Base-by-base conservation (phyloP, 2,113 vertebrate genomes). In the Menidia beryllina region DNA sequence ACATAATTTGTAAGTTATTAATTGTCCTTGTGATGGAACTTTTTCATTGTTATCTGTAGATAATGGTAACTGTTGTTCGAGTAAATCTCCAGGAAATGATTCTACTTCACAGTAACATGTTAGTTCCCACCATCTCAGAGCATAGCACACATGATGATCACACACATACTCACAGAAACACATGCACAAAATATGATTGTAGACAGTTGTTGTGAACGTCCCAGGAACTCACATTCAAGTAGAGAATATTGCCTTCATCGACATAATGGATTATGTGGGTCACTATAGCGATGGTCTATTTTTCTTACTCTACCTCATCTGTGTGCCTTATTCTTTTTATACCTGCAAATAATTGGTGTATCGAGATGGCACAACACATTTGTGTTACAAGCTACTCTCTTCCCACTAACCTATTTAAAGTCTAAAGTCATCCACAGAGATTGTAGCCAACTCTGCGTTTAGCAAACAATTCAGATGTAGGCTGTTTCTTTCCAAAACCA, bases 221-320 rank as follows among this genome's bases (percentile, higher is more conserved):
- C 65, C 58, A 48, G 66, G 45, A 79, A 83, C 55, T 58, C 72
- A 85, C 77, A 75, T 53, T 81, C 68, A 69, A 54, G 62, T 27
- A 60, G 54, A 77, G 62, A 72, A 62, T 83, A 79, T 88, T 79
- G 25, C 63, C 71, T 83, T 87, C 74, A 86, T 89, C 74, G 84
- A 66, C 85, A 90, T 92, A 90, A 91, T 90, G 88, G 81, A 91
- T 91, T 92, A 91, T 91, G 72, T 93, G 84, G 92, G 89, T 90
- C 91, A 90, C 64, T 77, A 84, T 77, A 77, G 82, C 79, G 85
- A 78, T 87, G 85, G 83, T 89, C 84, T 87, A 92, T 93, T 92
- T 91, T 86, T 92, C 90, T 90, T 91, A 85, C 81, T 90, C 81
- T 54, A 69, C 43, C 81, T 88, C 84, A 91, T 88, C 79, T 88